phyloP scores from a whole-genome alignment of 2,797 vertebrate species.

The Cirrhinus mrigala region DNA sequence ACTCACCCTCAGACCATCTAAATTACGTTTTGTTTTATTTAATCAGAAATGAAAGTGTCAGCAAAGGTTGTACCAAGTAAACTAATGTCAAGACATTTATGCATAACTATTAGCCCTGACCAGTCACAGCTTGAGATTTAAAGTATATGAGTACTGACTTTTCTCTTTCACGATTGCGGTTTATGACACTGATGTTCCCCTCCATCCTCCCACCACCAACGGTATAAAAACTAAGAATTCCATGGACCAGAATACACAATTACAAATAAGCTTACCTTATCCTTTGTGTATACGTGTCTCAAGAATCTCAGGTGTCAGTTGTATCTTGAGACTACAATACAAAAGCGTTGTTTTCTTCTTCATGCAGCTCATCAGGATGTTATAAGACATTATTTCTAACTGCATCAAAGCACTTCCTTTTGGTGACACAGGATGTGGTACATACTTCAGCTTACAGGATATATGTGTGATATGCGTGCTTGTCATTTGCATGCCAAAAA shows the following conservation, averaged over 20 bases:
- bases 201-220: neutral
- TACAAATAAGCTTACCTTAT: neutral
- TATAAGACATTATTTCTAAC: neutral
- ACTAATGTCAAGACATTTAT: too few species aligned
- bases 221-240: too few species aligned
- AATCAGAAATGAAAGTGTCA: too few species aligned
- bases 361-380: neutral
- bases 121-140: too few species aligned
- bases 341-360: too few species aligned
- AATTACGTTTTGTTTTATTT: neutral
- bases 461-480: too few species aligned
- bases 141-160: too few species aligned
- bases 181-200: neutral
- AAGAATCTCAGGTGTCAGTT: neutral
- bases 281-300: neutral
- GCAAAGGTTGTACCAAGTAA: too few species aligned
- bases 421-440: neutral
- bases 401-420: neutral
- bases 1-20: too few species aligned
- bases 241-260: neutral
- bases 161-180: too few species aligned
- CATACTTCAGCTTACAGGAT: neutral
- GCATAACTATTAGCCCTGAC: too few species aligned
- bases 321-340: neutral
- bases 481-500: too few species aligned